phyloP scores from a whole-genome alignment of 1,140 invertebrate species.

The Drosophila grimshawi region DNA sequence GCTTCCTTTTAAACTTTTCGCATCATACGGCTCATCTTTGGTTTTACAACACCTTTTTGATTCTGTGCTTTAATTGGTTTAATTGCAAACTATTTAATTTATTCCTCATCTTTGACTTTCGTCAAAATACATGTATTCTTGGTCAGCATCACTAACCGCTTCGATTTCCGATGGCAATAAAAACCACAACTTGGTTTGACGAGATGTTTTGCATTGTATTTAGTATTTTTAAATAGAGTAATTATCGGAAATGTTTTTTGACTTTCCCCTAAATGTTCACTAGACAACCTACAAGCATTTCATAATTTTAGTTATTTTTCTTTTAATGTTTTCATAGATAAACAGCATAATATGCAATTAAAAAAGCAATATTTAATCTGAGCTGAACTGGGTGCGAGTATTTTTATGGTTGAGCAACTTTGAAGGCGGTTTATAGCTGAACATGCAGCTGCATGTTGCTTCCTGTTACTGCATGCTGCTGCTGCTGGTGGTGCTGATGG shows the following conservation, averaged over 20 bases:
- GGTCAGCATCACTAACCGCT: too few species aligned
- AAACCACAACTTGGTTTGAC: too few species aligned
- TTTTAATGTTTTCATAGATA: background rate
- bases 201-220: background rate
- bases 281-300: too few species aligned
- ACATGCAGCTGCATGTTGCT: background rate
- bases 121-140: too few species aligned
- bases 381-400: background rate
- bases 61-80: background rate
- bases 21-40: too few species aligned
- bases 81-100: too few species aligned
- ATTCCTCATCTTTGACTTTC: too few species aligned
- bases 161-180: too few species aligned
- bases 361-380: background rate
- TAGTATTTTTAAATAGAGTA: background rate
- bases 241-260: background rate
- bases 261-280: too few species aligned
- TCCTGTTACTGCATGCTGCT: constrained; percentile 18
- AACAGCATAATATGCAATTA: background rate
- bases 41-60: background rate
- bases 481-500: constrained; percentile 13
- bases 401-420: constrained; percentile 11
- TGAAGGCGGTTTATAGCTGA: background rate
- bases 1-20: background rate
- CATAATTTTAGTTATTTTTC: too few species aligned